These are phyloP conservation scores for Oophaga sylvatica DNA, from an alignment of 2,797 vertebrate species.

Conservation along the genomic window DNA sequence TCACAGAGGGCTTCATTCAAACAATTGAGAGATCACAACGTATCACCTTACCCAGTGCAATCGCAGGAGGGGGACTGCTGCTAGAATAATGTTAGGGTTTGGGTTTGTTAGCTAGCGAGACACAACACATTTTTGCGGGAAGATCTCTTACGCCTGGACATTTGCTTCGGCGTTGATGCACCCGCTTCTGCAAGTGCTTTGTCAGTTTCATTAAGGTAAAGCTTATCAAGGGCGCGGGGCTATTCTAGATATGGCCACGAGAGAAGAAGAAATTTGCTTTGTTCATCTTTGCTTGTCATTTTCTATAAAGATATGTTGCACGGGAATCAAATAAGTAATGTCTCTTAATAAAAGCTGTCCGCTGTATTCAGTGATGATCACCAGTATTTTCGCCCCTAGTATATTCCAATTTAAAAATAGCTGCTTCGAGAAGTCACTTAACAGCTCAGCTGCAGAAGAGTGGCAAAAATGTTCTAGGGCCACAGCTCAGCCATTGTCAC, in stretches of 20 bases:
- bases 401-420: constrained; percentile 58
- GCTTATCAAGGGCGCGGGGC: constrained; percentile 55
- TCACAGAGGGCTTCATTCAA: constrained; percentile 75
- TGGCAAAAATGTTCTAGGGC: constrained; percentile 51
- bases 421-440: constrained; percentile 56
- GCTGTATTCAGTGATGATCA: constrained; percentile 57
- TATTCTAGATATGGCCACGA: constrained; percentile 52
- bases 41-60: constrained; percentile 68
- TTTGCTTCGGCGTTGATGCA: constrained; percentile 43
- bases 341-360: constrained; percentile 61
- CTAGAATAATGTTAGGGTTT: constrained; percentile 72
- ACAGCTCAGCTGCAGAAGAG: constrained; percentile 57
- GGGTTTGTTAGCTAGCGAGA: constrained; percentile 58
- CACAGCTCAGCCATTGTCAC: constrained; percentile 44
- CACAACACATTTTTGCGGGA: constrained; percentile 38
- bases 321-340: constrained; percentile 55
- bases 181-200: constrained; percentile 54
- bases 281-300: constrained; percentile 59
- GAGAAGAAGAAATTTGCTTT: constrained; percentile 58
- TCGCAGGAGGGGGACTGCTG: constrained; percentile 71
- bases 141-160: constrained; percentile 45
- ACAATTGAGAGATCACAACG: constrained; percentile 67
- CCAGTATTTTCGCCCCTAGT: constrained; percentile 48
- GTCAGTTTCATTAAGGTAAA: constrained; percentile 62
- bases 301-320: constrained; percentile 60